Evolutionary conservation across 2,888 invertebrate species (phyloP).

Genomic region (Congeria kusceri): DNA sequence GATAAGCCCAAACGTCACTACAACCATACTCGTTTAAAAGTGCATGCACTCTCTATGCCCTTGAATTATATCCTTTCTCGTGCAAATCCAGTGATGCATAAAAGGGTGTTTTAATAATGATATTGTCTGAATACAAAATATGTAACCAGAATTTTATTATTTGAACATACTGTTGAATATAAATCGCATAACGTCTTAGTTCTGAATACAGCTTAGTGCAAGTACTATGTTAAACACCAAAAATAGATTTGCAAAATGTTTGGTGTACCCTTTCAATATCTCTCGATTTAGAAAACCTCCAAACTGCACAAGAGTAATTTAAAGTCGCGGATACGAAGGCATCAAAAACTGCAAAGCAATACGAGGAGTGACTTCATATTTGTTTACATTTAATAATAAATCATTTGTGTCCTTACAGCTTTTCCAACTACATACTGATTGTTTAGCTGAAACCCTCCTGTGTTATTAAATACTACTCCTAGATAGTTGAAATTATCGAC

Average conservation of each 20-base stretch:
- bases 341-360: conserved; percentile 19
- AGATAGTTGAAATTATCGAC: conserved; percentile 37
- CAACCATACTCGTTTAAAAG: no score
- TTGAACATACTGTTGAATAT: conserved; percentile 4
- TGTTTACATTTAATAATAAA: conserved; percentile 15
- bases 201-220: conserved; percentile 28
- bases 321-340: conserved; percentile 28
- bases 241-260: conserved; percentile 26
- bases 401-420: conserved; percentile 27
- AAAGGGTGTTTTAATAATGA: conserved; percentile 12
- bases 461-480: conserved; percentile 37
- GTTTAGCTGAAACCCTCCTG: conserved; percentile 24
- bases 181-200: conserved; percentile 32
- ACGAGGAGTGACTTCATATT: conserved; percentile 13
- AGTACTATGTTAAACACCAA: conserved; percentile 23
- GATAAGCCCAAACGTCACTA: no score
- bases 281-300: conserved; percentile 22
- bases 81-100: no score
- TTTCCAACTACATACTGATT: conserved; percentile 18
- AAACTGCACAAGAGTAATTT: conserved; percentile 12
- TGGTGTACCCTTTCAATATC: conserved; percentile 34
- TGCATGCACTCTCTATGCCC: no score
- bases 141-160: conserved; percentile 32
- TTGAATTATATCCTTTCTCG: no score
- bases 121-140: conserved; percentile 17